These are phyloP conservation scores for Pollimyrus isidori DNA, from an alignment of 2,113 vertebrate species.

Conservation along the genomic window DNA sequence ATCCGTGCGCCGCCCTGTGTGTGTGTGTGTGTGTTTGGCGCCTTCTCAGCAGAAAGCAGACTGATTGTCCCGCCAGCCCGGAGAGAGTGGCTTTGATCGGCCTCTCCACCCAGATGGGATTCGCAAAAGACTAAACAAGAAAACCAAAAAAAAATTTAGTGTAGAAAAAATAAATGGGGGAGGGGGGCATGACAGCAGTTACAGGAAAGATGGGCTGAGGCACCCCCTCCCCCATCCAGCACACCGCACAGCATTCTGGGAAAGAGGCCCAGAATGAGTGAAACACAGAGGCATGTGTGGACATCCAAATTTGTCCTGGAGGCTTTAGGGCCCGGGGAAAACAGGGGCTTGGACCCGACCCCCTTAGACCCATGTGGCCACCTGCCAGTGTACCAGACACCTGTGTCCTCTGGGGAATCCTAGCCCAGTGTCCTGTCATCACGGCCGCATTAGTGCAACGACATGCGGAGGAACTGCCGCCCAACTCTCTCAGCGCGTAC, in stretches of 20 bases:
- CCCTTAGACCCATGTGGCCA: background rate
- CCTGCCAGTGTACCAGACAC: background rate
- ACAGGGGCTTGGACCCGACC: background rate
- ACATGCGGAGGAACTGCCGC: conserved; percentile 3
- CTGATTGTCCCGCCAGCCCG: background rate
- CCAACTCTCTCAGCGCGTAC: background rate
- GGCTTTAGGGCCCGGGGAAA: background rate
- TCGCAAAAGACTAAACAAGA: background rate
- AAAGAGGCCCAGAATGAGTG: background rate
- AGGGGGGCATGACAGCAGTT: background rate
- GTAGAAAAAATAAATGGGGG: background rate
- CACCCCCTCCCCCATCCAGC: background rate
- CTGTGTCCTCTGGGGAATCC: background rate
- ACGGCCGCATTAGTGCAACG: background rate
- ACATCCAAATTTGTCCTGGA: background rate
- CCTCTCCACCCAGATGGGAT: background rate
- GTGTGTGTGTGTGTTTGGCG: background rate
- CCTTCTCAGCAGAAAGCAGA: background rate
- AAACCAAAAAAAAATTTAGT: background rate
- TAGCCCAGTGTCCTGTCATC: background rate
- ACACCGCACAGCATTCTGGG: background rate
- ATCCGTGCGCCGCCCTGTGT: no score
- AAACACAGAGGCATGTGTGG: background rate
- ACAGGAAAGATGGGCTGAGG: background rate
- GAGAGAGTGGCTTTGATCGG: background rate